Base-by-base conservation (phyloP, 2,113 vertebrate species). In the Paracanthobrama guichenoti region DNA sequence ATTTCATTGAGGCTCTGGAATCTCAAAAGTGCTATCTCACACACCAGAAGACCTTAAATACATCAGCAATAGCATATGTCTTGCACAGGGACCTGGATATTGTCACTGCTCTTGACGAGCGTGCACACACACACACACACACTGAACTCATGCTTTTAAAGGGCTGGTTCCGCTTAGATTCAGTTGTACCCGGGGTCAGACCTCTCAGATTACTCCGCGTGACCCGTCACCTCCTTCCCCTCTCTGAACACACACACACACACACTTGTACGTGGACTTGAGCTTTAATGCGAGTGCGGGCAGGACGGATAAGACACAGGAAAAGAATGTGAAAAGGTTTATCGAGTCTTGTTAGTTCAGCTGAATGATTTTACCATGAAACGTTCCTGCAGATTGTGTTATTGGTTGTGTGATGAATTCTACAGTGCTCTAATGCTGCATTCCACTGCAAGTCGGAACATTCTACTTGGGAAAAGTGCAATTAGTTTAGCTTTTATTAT, bases 221-320 rank as follows among this genome's bases (percentile, higher is more conserved):
- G 84, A 82, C 79, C 86, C 57, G 55, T 87, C 82, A 74, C 64
- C 83, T 73, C 82, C 71, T 24, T 24, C 67, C 69, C 67, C 20
- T 20, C 4, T 8, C 20, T 2, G 62, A 75, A 86, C 84, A 79
- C 42, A 87, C 79, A 87, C 79, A 83, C 84, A 81, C 84, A 42
- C 59, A 72, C 84, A 88, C 87, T 84, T 88, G 85, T 83, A 81
- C 87, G 79, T 88, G 87, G 87, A 88, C 87, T 88, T 88, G 87
- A 82, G 73, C 79, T 82, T 48, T 48, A 66, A 46, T 24, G 60
- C 16, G 2, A 75, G 14, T 28, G 46, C 46, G 26, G 28, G 46
- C 11, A 48, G 26, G 60, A 80, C 4, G n/a, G 62, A 35, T 53
- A 24, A 57, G 74, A 42, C 66, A n/a, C 6, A 35, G 26, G 50